Percentiles rank a stretch among this genome's conserved stretches.
Conservation (phyloP, 2,888 invertebrate genomes). For the Cosmorhoe ocellata region DNA sequence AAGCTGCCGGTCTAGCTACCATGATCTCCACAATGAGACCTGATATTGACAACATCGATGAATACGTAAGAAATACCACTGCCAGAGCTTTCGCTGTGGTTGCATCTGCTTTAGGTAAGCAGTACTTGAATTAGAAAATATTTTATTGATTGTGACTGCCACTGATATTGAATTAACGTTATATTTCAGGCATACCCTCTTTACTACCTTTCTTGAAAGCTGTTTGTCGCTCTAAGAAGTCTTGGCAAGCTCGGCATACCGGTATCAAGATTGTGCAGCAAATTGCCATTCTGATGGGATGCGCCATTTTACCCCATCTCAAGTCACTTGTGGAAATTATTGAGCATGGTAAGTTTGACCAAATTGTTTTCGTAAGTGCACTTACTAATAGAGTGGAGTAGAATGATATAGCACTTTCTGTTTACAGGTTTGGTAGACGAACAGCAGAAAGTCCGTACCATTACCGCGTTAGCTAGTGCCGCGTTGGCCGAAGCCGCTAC, state of each 20-base stretch:
- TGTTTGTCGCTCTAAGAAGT: conserved; percentile 99
- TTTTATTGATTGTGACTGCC: too few relatives aligned
- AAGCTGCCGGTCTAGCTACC: conserved; percentile 99
- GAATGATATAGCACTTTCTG: neutral
- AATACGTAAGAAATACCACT: conserved; percentile 99
- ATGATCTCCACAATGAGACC: conserved; percentile 99
- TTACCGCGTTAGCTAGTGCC: conserved; percentile 98
- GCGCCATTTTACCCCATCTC: conserved; percentile 98
- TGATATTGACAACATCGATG: conserved; percentile 99
- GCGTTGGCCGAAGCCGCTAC: conserved; percentile 99
- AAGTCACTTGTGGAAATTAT: conserved; percentile 99
- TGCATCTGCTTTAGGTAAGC: conserved; percentile 95
- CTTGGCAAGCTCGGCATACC: conserved; percentile 99
- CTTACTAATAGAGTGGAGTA: too few relatives aligned
- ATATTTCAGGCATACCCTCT: conserved; percentile 90
- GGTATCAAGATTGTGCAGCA: conserved; percentile 99
- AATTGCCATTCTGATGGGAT: conserved; percentile 99
- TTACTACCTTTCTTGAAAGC: conserved; percentile 98
- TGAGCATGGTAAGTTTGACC: conserved; percentile 90
- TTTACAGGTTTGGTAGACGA: conserved; percentile 94
- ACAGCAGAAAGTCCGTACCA: conserved; percentile 99
- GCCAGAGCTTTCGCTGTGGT: conserved; percentile 99
- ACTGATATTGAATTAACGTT: too few relatives aligned
- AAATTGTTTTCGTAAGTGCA: neutral
- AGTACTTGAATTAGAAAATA: too few relatives aligned